A percentile compares a stretch with the other conserved stretches of the same genome.
Conservation (phyloP, 2,888 invertebrate species). For the Drosophila kuntzei region DNA sequence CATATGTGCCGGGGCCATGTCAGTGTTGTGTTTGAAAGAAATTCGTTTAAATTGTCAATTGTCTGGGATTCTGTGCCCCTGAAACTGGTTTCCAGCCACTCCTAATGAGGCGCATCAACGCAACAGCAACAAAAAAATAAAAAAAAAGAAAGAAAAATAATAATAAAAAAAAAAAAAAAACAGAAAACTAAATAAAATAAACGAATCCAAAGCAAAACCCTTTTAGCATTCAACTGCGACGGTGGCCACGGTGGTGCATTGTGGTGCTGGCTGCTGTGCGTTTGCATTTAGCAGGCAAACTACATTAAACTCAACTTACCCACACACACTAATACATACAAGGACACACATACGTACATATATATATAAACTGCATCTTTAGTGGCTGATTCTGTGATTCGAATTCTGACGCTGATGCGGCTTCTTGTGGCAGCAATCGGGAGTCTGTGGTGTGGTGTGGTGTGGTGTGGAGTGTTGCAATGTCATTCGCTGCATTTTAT, state of each 20-base stretch:
- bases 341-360: constrained; percentile 19
- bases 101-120: constrained; percentile 76
- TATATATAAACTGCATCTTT: constrained; percentile 63
- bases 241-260: constrained; percentile 59
- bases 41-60: constrained; percentile 81
- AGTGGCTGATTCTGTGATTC: constrained; percentile 74
- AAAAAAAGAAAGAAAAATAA: constrained; percentile 20
- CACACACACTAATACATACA: constrained; percentile 47
- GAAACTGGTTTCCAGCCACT: constrained; percentile 76
- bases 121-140: constrained; percentile 19
- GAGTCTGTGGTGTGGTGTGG: not conserved
- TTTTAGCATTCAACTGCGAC: constrained; percentile 78
- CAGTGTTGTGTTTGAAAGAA: constrained; percentile 76
- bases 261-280: constrained; percentile 44
- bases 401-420: constrained; percentile 74
- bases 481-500: constrained; percentile 78
- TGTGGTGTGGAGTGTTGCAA: constrained; percentile 69
- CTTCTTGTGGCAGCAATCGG: constrained; percentile 29
- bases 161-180: constrained; percentile 28
- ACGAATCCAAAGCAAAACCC: constrained; percentile 68
- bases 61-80: constrained; percentile 66
- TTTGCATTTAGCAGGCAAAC: constrained; percentile 78
- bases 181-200: constrained; percentile 52
- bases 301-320: constrained; percentile 77
- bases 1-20: constrained; percentile 75